Evolutionary conservation across 2,113 vertebrate species (phyloP), one percentile per base, ranked within the genome.

Genomic region (Datnioides undecimradiatus): DNA sequence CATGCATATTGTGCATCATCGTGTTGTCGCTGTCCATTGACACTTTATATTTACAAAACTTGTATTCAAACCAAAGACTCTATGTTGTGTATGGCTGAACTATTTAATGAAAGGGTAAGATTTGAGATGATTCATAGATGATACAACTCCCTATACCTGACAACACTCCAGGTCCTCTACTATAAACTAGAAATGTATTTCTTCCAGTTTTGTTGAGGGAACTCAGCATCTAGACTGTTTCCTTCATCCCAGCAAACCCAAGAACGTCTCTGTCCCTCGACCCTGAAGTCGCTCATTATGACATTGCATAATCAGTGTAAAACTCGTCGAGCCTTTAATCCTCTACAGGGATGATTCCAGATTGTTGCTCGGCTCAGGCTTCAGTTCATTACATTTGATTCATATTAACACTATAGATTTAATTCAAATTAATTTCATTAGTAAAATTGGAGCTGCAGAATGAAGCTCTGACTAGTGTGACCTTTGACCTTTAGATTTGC

Each of bases 341-440:
- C 85, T 64, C 49, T 40, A n/a, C 54, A 72, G 58, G 74, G 27
- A 85, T 41, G 27, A 25, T 54, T 83, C 73, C 88, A 84, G 75
- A 80, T 63, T 83, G 76, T 63, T 85, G 16, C 68, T 63, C 73
- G 36, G 41, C 62, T 34, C 52, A 34, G 27, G 58, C 82, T 34
- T 67, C 45, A 51, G 36, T 74, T 79, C 73, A 80, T 84, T 62
- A 62, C 29, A 64, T 70, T 76, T 75, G 40, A 67, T 62, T 73
- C 63, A 72, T 52, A 54, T 76, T 67, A 73, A 79, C 73, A 40
- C 64, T 75, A 68, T 70, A 76, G 66, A 79, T 74, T 79, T 82
- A 63, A 75, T 21, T 82, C 29, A 51, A 65, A 86, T 86, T 84
- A 54, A 82, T 91, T 78, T 63, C 52, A 88, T 83, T 58, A 84